Percentiles rank a stretch among this genome's conserved stretches.
Evolutionary conservation across 2,113 vertebrate species (phyloP).

Genomic region (Phylloscopus trochiloides): DNA sequence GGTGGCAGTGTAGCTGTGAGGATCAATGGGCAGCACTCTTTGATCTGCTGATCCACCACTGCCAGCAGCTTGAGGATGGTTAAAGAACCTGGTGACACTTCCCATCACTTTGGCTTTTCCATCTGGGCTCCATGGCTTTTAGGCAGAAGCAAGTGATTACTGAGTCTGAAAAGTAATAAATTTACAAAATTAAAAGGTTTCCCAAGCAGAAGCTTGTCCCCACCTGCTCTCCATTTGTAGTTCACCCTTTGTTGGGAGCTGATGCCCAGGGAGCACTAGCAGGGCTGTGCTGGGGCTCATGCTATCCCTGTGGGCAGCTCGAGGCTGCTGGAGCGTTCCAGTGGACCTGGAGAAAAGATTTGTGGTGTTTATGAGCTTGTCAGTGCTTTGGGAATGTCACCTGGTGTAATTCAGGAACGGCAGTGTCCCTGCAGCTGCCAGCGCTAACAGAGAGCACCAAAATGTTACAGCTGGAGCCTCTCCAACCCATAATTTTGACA

Average conservation of each 20-base stretch:
- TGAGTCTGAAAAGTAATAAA: background rate
- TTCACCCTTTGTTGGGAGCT: background rate
- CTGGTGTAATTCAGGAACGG: background rate
- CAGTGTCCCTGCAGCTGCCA: background rate
- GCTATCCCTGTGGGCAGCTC: background rate
- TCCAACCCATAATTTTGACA: background rate
- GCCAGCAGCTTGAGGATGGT: background rate
- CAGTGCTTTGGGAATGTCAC: background rate
- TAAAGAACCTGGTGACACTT: background rate
- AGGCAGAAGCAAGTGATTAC: background rate
- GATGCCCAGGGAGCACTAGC: background rate
- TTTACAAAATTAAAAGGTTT: background rate
- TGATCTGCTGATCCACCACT: background rate
- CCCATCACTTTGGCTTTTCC: background rate
- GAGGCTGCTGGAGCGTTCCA: accelerated
- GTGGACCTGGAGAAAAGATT: background rate
- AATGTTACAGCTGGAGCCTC: background rate
- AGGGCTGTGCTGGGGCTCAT: background rate
- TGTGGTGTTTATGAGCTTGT: background rate
- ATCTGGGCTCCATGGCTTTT: background rate
- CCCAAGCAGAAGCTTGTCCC: background rate
- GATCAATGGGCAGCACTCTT: background rate
- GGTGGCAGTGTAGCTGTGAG: background rate
- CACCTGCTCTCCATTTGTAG: accelerated
- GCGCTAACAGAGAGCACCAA: background rate